Percentiles rank a stretch among this genome's conserved stretches.
phyloP scores from a whole-genome alignment of 2,888 invertebrate species.

The Xanthorhoe spadicearia region DNA sequence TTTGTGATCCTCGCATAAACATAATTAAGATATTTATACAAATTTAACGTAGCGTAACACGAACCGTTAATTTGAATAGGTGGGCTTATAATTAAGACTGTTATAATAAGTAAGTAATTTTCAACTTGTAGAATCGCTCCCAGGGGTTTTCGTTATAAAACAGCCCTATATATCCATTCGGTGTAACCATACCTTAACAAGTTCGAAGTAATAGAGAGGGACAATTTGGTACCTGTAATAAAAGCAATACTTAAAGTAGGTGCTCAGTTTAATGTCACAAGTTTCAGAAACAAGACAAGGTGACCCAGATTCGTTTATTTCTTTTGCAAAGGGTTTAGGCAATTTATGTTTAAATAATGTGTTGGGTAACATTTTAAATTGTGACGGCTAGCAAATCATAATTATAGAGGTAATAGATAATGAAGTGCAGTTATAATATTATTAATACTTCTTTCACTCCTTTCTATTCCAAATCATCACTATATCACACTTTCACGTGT shows the following conservation, averaged over 20 bases:
- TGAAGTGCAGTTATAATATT: too few species aligned
- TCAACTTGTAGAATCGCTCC: constrained; percentile 56
- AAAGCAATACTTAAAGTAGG: neutral
- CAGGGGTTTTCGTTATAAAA: constrained; percentile 48
- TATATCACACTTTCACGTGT: too few species aligned
- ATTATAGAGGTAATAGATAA: too few species aligned
- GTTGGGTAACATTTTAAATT: too few species aligned
- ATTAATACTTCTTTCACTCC: too few species aligned
- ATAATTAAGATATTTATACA: constrained; percentile 17
- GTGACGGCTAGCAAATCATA: too few species aligned
- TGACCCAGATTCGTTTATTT: neutral
- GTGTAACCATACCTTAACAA: constrained; percentile 11
- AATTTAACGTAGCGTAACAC: constrained; percentile 42
- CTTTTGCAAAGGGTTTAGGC: too few species aligned
- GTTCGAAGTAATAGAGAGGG: neutral
- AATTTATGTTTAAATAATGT: neutral
- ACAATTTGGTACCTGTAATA: neutral
- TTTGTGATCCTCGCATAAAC: neutral
- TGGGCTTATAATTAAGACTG: constrained; percentile 52
- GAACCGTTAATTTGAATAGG: constrained; percentile 47
- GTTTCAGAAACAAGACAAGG: neutral
- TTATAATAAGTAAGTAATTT: constrained; percentile 52
- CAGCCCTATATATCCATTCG: constrained; percentile 36
- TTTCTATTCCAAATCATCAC: too few species aligned
- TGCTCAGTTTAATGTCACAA: neutral